A percentile compares a stretch with the other conserved stretches of the same genome.
Conservation (phyloP, 2,888 invertebrate species). For the Masnerella sp. region DNA sequence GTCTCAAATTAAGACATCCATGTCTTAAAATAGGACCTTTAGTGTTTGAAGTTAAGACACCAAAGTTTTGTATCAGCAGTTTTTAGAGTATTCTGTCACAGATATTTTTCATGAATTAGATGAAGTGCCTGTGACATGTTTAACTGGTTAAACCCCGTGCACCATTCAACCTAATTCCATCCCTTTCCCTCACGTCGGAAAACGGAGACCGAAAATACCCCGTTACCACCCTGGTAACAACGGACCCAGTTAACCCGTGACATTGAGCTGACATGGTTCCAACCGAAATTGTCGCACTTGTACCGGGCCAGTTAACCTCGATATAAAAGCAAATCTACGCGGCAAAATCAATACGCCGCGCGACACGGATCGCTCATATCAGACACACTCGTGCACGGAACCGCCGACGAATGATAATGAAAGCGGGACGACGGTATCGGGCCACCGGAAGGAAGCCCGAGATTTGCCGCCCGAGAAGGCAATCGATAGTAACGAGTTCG, state of each 20-base stretch:
- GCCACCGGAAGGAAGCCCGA: conserved; percentile 63
- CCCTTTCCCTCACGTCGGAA: conserved; percentile 7
- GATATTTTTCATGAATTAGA: no score
- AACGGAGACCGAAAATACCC: conserved; percentile 6
- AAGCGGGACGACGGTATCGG: conserved; percentile 27
- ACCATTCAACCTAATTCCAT: conserved; percentile 6
- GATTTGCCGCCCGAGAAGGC: conserved; percentile 64
- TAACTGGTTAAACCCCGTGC: no score
- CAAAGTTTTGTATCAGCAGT: no score
- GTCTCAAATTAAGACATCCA: no score
- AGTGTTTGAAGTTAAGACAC: no score
- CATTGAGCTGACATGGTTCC: conserved; percentile 7
- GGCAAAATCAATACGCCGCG: conserved; percentile 74
- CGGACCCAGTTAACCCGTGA: background rate
- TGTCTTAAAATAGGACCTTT: no score
- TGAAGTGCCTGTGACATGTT: no score
- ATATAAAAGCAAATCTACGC: conserved; percentile 68
- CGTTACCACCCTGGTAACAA: conserved; percentile 1
- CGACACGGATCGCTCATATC: conserved; percentile 44
- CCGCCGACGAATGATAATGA: conserved; percentile 28
- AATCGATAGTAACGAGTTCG: conserved; percentile 65
- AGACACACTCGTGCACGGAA: conserved; percentile 33
- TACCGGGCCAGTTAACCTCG: conserved; percentile 68
- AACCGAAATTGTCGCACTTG: conserved; percentile 43
- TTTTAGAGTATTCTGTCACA: no score